Base-by-base conservation (phyloP, 2,113 vertebrate genomes). In the Calidris pugnax region DNA sequence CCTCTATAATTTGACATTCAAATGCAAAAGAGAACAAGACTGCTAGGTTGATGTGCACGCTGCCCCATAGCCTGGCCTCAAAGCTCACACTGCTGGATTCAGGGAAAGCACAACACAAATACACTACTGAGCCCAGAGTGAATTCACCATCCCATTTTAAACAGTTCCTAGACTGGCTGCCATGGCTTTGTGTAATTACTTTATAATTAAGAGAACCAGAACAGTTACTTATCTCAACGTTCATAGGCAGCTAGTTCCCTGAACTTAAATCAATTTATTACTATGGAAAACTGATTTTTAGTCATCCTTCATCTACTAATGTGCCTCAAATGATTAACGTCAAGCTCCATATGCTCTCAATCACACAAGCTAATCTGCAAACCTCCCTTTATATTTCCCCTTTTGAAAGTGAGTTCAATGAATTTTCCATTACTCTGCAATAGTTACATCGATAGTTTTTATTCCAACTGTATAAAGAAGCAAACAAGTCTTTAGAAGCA, bases 401-500 rank as follows among this genome's bases (percentile, higher is more conserved):
- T 84, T 90, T 59, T 85, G 60, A 92, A 89, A 93, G 19, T 0
- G 11, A 92, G 33, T 81, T 89, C 86, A 92, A 83, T 79, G 66
- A 41, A 57, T 95, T 90, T 89, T 66, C 69, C 86, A 89, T 82
- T 91, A 50, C 77, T 84, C 28, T 2, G 6, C 51, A 91, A 87
- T 24, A 93, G 86, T 76, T 82, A 71, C 5, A 92, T 26, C 26
- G 89, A 60, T 66, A 95, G 77, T 80, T 93, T 95, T 83, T 82
- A 91, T 91, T 91, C 91, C 80, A 92, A 43, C 41, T 59, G 66
- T 55, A 95, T 64, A 79, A 92, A 95, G 91, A 64, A 82, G 86
- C 67, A 91, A 97, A 89, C 90, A 95, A 12, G 7, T 68, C 92
- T 89, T 89, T 35, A 91, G 86, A 95, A 94, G 86, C 92, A 50